Percentiles rank a stretch among this genome's conserved stretches.
Evolutionary conservation across 2,797 vertebrate genomes (phyloP).

Genomic region (Xenopus petersii): DNA sequence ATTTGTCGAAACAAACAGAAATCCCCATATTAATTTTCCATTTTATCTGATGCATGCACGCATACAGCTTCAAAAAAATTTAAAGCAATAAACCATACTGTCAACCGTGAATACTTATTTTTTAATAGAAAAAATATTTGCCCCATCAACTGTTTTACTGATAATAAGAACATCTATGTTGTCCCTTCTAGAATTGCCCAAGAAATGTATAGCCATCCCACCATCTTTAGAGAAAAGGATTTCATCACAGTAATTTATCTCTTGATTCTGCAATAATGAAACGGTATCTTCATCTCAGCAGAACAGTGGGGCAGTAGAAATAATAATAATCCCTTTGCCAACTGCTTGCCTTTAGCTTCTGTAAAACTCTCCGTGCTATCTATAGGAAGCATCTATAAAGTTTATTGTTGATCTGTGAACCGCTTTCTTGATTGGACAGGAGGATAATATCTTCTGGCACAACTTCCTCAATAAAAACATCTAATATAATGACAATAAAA

Average conservation of each 20-base stretch:
- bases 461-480: neutral
- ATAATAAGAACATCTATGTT: no score
- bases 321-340: slow-evolving; percentile 47
- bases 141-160: no score
- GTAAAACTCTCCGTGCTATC: slow-evolving; percentile 24
- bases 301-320: slow-evolving; percentile 28
- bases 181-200: neutral
- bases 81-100: no score
- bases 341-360: slow-evolving; percentile 21
- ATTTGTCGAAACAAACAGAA: no score
- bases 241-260: slow-evolving; percentile 29
- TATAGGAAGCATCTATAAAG: slow-evolving; percentile 38
- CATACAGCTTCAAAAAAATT: no score
- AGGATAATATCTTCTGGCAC: slow-evolving; percentile 3
- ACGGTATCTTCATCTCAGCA: slow-evolving; percentile 13
- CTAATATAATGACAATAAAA: slow-evolving; percentile 6
- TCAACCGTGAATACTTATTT: no score
- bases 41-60: no score
- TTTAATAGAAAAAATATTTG: no score
- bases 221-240: slow-evolving; percentile 15
- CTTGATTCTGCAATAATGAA: slow-evolving; percentile 29
- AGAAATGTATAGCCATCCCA: slow-evolving; percentile 11
- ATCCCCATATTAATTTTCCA: no score
- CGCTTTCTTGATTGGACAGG: slow-evolving; percentile 36
- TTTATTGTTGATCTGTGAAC: slow-evolving; percentile 35